phyloP scores from a whole-genome alignment of 2,888 invertebrate genomes.

The Ormyrus thymus region DNA sequence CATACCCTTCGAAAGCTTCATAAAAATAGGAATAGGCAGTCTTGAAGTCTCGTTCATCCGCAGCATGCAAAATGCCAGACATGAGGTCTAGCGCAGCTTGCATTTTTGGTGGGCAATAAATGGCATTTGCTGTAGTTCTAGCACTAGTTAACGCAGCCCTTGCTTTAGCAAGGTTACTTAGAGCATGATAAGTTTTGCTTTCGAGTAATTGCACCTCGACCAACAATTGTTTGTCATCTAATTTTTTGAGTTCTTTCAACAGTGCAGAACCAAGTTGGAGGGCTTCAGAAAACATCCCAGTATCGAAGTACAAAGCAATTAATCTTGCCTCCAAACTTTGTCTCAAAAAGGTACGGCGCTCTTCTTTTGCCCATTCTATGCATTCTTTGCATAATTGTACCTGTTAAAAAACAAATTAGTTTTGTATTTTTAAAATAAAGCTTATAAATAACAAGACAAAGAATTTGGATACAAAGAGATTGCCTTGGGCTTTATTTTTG shows the following conservation, averaged over 20 bases:
- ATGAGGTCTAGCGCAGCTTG: conserved; percentile 98
- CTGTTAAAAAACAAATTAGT: conserved; percentile 56
- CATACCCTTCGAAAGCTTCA: conserved; percentile 98
- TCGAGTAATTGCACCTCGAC: conserved; percentile 99
- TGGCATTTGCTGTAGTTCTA: conserved; percentile 99
- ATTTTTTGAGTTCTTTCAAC: conserved; percentile 96
- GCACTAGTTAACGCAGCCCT: conserved; percentile 98
- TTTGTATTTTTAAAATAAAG: not conserved
- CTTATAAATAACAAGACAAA: not conserved
- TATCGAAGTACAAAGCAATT: conserved; percentile 95
- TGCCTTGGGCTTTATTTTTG: not conserved
- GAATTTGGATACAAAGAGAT: conserved; percentile 3
- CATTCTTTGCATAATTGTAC: conserved; percentile 96
- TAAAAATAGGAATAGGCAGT: conserved; percentile 99
- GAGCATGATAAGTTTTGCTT: conserved; percentile 98
- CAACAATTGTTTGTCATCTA: conserved; percentile 98
- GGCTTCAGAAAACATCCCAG: conserved; percentile 91
- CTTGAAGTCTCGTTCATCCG: conserved; percentile 99
- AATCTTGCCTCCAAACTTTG: conserved; percentile 97
- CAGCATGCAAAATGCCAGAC: conserved; percentile 98
- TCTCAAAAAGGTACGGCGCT: conserved; percentile 96
- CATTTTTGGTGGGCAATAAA: conserved; percentile 99
- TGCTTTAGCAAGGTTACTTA: conserved; percentile 97
- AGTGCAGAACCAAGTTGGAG: conserved; percentile 89
- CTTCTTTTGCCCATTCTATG: conserved; percentile 99